Evolutionary conservation across 2,888 invertebrate species (phyloP).

Genomic region (Schizotus pectinicornis): DNA sequence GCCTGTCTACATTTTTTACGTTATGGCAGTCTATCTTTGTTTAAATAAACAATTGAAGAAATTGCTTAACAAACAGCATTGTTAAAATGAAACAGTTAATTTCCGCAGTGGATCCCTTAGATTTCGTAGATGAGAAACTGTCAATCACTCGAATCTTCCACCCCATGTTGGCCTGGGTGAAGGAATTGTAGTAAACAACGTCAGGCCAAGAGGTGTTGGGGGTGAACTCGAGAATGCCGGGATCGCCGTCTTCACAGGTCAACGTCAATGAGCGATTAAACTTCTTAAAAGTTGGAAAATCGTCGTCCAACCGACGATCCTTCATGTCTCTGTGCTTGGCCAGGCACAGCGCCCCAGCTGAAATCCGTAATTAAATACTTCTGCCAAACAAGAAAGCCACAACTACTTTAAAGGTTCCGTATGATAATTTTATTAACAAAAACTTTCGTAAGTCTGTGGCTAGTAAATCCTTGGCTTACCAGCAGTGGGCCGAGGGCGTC

Average conservation of each 20-base stretch:
- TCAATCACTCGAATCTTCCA: slow-evolving; percentile 93
- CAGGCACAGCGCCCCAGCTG: slow-evolving; percentile 81
- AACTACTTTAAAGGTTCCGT: too few relatives aligned
- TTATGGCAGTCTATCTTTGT: slow-evolving; percentile 17
- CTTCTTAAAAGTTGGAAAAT: slow-evolving; percentile 79
- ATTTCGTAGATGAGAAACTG: slow-evolving; percentile 60
- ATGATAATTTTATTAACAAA: too few relatives aligned
- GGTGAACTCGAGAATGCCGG: slow-evolving; percentile 77
- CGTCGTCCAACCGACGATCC: slow-evolving; percentile 80
- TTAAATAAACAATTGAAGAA: slow-evolving; percentile 47
- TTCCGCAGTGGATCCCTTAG: slow-evolving; percentile 17
- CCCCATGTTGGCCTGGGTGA: slow-evolving; percentile 93
- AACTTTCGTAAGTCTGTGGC: too few relatives aligned
- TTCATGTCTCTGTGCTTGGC: slow-evolving; percentile 69
- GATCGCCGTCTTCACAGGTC: slow-evolving; percentile 74
- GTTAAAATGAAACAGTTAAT: slow-evolving; percentile 11
- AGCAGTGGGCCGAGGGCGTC: slow-evolving; percentile 78
- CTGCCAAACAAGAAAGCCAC: too few relatives aligned
- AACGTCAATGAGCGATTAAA: slow-evolving; percentile 80
- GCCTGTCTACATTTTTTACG: slow-evolving; percentile 22
- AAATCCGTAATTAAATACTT: slow-evolving; percentile 36
- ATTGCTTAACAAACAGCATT: slow-evolving; percentile 47
- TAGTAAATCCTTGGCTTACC: too few relatives aligned
- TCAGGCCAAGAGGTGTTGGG: slow-evolving; percentile 93
- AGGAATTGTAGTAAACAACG: slow-evolving; percentile 90